These are phyloP conservation scores for Saxicola maurus DNA, from an alignment of 2,797 vertebrate species.

Conservation along the genomic window DNA sequence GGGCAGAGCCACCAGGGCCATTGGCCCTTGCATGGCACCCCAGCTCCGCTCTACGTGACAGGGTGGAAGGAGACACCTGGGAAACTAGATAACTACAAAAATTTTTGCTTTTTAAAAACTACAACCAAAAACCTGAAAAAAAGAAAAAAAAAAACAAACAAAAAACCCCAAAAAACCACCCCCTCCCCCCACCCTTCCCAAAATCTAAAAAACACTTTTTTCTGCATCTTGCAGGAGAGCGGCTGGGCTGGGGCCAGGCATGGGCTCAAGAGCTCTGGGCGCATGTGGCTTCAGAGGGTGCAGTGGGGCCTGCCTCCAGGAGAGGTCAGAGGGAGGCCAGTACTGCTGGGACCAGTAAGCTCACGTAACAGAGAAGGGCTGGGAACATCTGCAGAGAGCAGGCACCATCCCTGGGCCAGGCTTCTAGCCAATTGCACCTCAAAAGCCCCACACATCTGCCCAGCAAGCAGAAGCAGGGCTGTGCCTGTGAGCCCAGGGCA, in stretches of 20 bases:
- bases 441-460: not conserved
- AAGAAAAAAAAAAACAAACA: not conserved
- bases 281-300: not conserved
- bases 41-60: not conserved
- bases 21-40: not conserved
- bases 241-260: not conserved
- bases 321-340: not conserved
- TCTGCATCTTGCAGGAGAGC: not conserved
- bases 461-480: not conserved
- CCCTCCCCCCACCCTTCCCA: not conserved
- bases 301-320: not conserved
- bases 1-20: not conserved
- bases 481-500: not conserved
- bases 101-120: slow-evolving; percentile 8
- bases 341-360: not conserved
- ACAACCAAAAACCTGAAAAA: not conserved
- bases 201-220: not conserved
- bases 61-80: not conserved
- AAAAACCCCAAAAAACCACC: not conserved
- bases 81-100: slow-evolving; percentile 43
- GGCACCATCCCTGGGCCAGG: not conserved
- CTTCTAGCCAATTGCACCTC: not conserved
- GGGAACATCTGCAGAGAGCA: not conserved
- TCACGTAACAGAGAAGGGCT: not conserved
- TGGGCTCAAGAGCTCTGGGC: not conserved